Percentiles rank a stretch among this genome's conserved stretches.
phyloP scores from a whole-genome alignment of 1,140 invertebrate species.

The Triops cancriformis region DNA sequence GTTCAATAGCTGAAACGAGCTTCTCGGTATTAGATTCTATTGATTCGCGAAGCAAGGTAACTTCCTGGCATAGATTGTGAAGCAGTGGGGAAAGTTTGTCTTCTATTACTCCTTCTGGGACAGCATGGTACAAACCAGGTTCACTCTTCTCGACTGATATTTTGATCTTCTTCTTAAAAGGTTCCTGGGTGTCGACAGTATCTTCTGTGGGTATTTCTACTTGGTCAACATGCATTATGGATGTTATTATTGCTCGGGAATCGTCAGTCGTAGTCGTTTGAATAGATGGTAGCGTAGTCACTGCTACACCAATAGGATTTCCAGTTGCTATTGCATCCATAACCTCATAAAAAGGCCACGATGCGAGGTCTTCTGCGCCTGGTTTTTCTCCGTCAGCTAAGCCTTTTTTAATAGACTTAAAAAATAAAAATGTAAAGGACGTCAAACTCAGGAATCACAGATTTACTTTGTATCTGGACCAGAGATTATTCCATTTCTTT shows the following conservation, averaged over 20 bases:
- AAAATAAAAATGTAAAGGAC: neutral
- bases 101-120: neutral
- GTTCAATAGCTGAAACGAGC: neutral
- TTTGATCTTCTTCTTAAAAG: neutral
- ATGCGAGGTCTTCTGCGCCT: conserved; percentile 17
- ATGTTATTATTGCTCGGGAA: neutral
- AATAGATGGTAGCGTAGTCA: neutral
- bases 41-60: neutral
- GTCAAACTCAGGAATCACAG: neutral
- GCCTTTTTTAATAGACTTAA: neutral
- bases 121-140: neutral
- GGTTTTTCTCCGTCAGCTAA: conserved; percentile 10
- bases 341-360: conserved; percentile 25
- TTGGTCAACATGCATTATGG: neutral
- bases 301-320: conserved; percentile 14
- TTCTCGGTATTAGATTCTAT: neutral
- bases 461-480: conserved; percentile 25
- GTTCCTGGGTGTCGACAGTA: neutral
- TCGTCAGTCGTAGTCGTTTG: neutral
- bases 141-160: neutral
- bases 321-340: conserved; percentile 26
- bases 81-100: neutral
- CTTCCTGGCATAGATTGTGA: neutral
- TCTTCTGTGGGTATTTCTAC: neutral
- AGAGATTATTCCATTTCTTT: conserved; percentile 28